A percentile compares a stretch with the other conserved stretches of the same genome.
Evolutionary conservation across 2,888 invertebrate species (phyloP).

Genomic region (Hybos culiciformis): DNA sequence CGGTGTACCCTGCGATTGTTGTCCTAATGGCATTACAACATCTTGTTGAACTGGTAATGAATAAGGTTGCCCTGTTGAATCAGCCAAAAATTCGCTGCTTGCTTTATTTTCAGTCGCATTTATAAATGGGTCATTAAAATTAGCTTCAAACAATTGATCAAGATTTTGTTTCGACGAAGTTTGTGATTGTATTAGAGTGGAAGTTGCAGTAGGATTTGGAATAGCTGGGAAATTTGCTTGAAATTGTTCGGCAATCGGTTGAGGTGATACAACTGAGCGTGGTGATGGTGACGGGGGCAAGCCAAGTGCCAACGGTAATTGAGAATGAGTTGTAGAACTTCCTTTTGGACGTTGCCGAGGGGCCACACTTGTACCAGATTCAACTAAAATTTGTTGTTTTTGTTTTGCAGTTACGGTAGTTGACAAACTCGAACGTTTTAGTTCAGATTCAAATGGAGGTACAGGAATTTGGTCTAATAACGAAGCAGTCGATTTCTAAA

Average conservation of each 20-base stretch:
- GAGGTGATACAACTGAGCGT: constrained; percentile 33
- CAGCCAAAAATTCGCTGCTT: constrained; percentile 15
- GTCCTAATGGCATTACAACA: constrained; percentile 14
- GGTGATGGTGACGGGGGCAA: constrained; percentile 42
- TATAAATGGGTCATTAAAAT: constrained; percentile 58
- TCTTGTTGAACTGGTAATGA: constrained; percentile 14
- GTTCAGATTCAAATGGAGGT: constrained; percentile 58
- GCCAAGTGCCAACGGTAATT: constrained; percentile 38
- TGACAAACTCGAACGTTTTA: constrained; percentile 37
- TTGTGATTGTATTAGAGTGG: constrained; percentile 7
- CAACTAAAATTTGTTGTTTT: constrained; percentile 37
- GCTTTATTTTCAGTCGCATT: constrained; percentile 29
- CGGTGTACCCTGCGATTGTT: constrained; percentile 26
- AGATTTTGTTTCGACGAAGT: constrained; percentile 25
- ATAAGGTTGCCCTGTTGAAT: constrained; percentile 16
- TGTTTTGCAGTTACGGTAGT: constrained; percentile 32
- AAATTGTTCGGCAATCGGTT: constrained; percentile 32
- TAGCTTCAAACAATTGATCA: constrained; percentile 50
- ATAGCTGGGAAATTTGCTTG: constrained; percentile 33
- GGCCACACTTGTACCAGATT: constrained; percentile 63
- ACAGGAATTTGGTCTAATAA: constrained; percentile 48
- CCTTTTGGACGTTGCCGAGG: constrained; percentile 73
- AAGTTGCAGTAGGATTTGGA: constrained; percentile 13
- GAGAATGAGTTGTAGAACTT: constrained; percentile 29
- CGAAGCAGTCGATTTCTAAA: constrained; percentile 51